These are phyloP conservation scores for Puntigrus tetrazona DNA, from an alignment of 2,113 vertebrate genomes.

Conservation along the genomic window DNA sequence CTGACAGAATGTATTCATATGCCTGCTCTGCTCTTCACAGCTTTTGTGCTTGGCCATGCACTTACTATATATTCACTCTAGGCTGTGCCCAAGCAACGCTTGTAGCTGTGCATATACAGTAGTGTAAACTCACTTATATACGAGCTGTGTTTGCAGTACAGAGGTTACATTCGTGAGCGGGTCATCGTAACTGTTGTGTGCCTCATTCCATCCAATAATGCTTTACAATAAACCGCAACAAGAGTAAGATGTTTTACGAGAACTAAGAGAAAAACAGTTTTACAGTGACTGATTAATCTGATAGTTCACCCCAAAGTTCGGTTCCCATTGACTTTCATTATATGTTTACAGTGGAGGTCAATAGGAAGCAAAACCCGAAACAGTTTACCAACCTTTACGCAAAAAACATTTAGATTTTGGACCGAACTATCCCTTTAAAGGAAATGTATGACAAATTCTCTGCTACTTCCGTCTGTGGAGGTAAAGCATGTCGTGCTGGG, in stretches of 20 bases:
- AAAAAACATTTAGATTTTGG: background rate
- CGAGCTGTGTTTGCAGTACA: background rate
- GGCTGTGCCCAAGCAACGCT: constrained; percentile 16
- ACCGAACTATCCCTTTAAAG: background rate
- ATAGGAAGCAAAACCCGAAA: background rate
- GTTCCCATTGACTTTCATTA: background rate
- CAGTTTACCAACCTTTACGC: background rate
- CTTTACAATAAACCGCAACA: background rate
- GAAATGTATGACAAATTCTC: background rate
- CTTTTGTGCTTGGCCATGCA: constrained; percentile 1
- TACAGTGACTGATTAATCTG: background rate
- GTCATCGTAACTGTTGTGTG: background rate
- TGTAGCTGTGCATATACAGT: background rate
- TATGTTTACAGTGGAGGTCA: background rate
- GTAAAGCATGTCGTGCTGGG: background rate
- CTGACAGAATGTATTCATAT: background rate
- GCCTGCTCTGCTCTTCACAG: background rate
- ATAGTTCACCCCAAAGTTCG: background rate
- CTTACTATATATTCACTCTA: background rate
- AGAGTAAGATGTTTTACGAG: background rate
- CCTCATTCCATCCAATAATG: background rate
- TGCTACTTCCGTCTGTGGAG: background rate
- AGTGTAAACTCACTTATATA: background rate
- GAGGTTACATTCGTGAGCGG: background rate
- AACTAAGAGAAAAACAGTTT: background rate